A percentile compares a stretch with the other conserved stretches of the same genome.
Evolutionary conservation across 37 sponge, comb jelly and placozoan species (phyloP).

Genomic region (Spongia lamella): DNA sequence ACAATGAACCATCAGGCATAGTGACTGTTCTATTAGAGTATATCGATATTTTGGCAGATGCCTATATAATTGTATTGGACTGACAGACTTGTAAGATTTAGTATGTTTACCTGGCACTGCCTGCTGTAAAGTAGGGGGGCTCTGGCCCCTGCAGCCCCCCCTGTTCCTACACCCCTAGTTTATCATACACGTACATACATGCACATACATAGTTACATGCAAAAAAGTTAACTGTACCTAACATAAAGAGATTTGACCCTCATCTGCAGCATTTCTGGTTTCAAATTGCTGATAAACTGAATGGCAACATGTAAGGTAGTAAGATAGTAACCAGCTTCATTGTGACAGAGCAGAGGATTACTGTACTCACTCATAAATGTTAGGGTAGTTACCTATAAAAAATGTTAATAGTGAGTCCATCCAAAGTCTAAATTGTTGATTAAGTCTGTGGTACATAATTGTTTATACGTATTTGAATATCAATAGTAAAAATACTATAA

Average conservation of each 20-base stretch:
- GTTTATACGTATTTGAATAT: too few species aligned
- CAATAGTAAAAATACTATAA: too few species aligned
- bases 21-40: too few species aligned
- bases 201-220: not conserved
- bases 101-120: too few species aligned
- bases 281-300: constrained; percentile 50
- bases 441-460: too few species aligned
- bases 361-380: constrained; percentile 72
- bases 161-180: constrained; percentile 5
- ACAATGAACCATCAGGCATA: too few species aligned
- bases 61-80: too few species aligned
- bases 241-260: constrained; percentile 5
- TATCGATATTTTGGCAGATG: too few species aligned
- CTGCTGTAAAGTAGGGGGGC: too few species aligned
- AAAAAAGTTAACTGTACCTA: not conserved
- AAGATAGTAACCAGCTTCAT: constrained; percentile 83
- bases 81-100: too few species aligned
- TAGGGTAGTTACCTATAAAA: constrained; percentile 67
- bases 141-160: not conserved
- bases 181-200: not conserved
- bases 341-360: constrained; percentile 38
- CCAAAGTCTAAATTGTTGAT: too few species aligned
- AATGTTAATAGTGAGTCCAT: too few species aligned
- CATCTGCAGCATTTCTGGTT: constrained; percentile 25
- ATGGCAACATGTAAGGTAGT: constrained; percentile 65